Conservation (phyloP, 2,888 invertebrate genomes). For the Melinaea menophilus region DNA sequence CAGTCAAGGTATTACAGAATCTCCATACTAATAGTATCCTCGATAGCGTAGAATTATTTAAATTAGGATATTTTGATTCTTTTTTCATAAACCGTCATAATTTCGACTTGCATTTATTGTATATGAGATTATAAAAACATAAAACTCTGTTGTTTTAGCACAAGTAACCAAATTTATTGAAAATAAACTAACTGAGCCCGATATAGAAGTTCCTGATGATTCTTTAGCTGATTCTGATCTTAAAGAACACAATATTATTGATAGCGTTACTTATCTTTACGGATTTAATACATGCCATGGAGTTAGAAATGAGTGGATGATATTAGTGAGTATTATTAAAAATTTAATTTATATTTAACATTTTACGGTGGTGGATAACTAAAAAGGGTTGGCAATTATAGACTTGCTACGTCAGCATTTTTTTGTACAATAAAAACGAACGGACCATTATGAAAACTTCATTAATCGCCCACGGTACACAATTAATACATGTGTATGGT, state of each 20-base stretch:
- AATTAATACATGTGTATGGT: too few species aligned
- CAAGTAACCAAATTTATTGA: constrained; percentile 48
- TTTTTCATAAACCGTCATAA: constrained; percentile 5
- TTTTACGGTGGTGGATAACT: too few species aligned
- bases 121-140: too few species aligned
- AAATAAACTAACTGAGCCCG: constrained; percentile 59
- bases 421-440: too few species aligned
- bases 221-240: constrained; percentile 81
- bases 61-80: background rate
- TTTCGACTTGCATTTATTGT: too few species aligned
- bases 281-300: constrained; percentile 77
- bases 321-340: constrained; percentile 55
- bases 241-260: constrained; percentile 83
- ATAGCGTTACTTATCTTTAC: constrained; percentile 84
- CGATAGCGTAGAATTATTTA: constrained; percentile 1
- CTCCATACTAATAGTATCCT: too few species aligned
- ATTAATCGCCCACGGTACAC: too few species aligned
- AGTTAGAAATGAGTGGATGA: constrained; percentile 70
- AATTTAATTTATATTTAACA: background rate
- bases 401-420: too few species aligned
- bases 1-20: constrained; percentile 50
- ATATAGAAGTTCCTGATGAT: constrained; percentile 79
- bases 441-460: too few species aligned
- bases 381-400: too few species aligned
- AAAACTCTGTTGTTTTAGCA: constrained; percentile 12